phyloP scores from a whole-genome alignment of 2,113 vertebrate species.

The Bos javanicus region DNA sequence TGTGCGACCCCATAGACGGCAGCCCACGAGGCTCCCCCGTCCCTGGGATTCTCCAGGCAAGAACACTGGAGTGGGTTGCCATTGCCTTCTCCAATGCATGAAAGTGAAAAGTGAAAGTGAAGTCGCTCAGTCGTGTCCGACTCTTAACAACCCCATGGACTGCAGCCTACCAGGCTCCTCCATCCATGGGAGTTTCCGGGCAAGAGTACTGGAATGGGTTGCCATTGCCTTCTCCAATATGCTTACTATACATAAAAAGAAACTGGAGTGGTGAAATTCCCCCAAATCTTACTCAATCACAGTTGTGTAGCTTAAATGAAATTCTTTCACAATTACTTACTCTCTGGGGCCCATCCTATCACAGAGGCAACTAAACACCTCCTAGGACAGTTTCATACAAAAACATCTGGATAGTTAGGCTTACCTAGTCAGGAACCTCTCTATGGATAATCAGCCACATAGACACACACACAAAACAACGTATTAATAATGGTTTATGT shows the following conservation, averaged over 20 bases:
- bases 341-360: not conserved
- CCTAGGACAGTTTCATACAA: not conserved
- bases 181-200: no score
- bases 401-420: not conserved
- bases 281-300: not conserved
- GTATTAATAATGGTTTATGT: not conserved
- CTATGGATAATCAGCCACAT: not conserved
- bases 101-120: no score
- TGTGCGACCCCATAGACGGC: no score
- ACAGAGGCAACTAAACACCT: not conserved
- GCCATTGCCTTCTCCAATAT: no score
- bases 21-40: no score
- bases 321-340: slow-evolving; percentile 15
- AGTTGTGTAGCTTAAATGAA: slow-evolving; percentile 11
- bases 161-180: no score
- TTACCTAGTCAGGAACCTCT: not conserved
- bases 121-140: no score
- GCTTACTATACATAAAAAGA: not conserved
- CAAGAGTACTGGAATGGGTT: no score
- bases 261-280: not conserved
- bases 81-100: no score
- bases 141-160: no score
- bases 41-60: no score
- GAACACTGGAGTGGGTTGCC: no score
- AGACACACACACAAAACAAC: not conserved